Base-by-base conservation (phyloP, 2,113 vertebrate genomes). In the Tinamus guttatus region DNA sequence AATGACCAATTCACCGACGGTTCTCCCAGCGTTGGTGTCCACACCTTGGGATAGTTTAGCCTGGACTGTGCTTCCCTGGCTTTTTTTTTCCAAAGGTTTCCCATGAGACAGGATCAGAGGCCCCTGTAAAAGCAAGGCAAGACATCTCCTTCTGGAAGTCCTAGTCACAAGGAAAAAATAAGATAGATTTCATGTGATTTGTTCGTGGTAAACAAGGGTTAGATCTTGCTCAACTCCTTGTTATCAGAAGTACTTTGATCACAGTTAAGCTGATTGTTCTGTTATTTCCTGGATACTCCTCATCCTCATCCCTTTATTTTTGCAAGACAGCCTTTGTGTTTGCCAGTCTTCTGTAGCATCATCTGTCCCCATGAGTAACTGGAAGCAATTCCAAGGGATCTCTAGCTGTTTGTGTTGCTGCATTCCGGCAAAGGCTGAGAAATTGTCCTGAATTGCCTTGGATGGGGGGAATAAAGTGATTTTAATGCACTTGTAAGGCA, bases 241-340 rank as follows among this genome's bases (percentile, higher is more conserved):
- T 81, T 9, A 0, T 83, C 24, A 74, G 78, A 25, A 83, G 64
- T 24, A 16, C 38, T 94, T 88, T 54, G 60, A 1, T 9, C 51
- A 43, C 81, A 89, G 47, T 56, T 87, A 85, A 87, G 36, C 28
- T 86, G 82, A 90, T 94, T 93, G 62, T 69, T 82, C 34, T 40
- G 8, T 65, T 19, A 58, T 85, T 85, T 90, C 49, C 58, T 78
- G 60, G 21, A 51, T 79, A 49, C 7, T 89, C 70, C 38, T 82
- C 88, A 32, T 87, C 81, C 34, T 36, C 34, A 21, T 51, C 12
- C 32, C 49, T 32, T 63, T 67, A 32, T 54, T 86, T 93, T 85
- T 81, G 68, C 59, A 84, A 70, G 56, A 32, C 22, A 81, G 51
- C 40, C 77, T 80, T 85, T 5, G 17, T 8, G 5, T 70, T 77